Evolutionary conservation across 2,797 vertebrate species (phyloP).

Genomic region (Triplophysa yarkandensis): DNA sequence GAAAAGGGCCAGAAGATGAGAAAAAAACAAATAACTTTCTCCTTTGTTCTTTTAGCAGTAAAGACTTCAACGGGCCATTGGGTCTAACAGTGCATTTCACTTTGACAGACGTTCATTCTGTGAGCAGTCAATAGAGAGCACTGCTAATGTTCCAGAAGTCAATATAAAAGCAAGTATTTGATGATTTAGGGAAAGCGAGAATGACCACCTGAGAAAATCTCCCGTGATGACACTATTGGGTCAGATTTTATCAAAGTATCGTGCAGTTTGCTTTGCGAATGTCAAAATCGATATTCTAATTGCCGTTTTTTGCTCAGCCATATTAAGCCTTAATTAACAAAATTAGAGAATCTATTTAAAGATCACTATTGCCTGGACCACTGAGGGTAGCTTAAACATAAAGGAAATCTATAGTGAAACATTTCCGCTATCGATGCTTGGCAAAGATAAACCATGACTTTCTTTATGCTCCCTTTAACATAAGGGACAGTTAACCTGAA

Average conservation of each 20-base stretch:
- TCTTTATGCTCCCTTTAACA: neutral
- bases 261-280: conserved; percentile 41
- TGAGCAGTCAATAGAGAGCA: conserved; percentile 22
- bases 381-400: conserved; percentile 1
- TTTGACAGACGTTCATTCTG: conserved; percentile 19
- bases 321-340: conserved; percentile 47
- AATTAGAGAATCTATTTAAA: conserved; percentile 54
- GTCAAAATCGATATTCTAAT: conserved; percentile 57
- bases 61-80: neutral
- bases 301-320: conserved; percentile 11
- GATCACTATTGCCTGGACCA: neutral
- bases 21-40: conserved; percentile 21
- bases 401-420: conserved; percentile 44
- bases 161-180: conserved; percentile 33
- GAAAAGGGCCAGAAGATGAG: neutral
- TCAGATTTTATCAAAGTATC: conserved; percentile 33
- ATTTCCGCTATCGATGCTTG: conserved; percentile 16
- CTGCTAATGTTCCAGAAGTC: conserved; percentile 24
- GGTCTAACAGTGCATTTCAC: conserved; percentile 29
- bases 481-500: neutral
- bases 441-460: conserved; percentile 4
- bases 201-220: neutral
- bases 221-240: neutral
- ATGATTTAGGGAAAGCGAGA: neutral
- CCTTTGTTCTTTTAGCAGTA: conserved; percentile 34